A percentile compares a stretch with the other conserved stretches of the same genome.
These are phyloP conservation scores for Sinocyclocheilus grahami DNA, from an alignment of 2,113 vertebrate genomes.

Conservation along the genomic window DNA sequence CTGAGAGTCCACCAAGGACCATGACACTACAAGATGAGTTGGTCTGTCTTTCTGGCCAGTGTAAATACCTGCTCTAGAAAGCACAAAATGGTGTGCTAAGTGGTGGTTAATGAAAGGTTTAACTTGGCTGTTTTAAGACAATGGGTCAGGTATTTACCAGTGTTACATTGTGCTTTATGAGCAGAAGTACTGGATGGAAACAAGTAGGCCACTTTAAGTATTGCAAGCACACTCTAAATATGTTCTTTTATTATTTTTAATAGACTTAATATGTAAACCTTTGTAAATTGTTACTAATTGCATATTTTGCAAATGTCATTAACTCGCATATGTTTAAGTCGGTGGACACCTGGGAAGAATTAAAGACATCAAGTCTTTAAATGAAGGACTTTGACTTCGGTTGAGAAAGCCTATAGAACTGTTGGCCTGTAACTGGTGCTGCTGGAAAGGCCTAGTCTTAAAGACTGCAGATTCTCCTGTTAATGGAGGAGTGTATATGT, in stretches of 20 bases:
- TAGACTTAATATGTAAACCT: not conserved
- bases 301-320: slow-evolving; percentile 11
- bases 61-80: not conserved
- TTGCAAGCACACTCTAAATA: slow-evolving; percentile 6
- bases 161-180: slow-evolving; percentile 14
- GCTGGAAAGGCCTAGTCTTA: not conserved
- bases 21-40: not conserved
- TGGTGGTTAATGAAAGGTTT: not conserved
- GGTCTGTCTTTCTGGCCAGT: not conserved
- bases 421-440: not conserved
- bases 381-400: not conserved
- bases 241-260: not conserved
- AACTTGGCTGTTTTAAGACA: not conserved
- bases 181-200: not conserved
- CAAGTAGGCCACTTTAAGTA: not conserved
- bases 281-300: slow-evolving; percentile 23
- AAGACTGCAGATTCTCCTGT: not conserved
- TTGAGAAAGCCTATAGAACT: not conserved
- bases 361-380: slow-evolving; percentile 1
- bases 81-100: too few species aligned
- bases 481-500: not conserved
- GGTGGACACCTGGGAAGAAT: not conserved
- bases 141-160: not conserved
- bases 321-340: not conserved
- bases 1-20: not conserved